Base-by-base conservation (phyloP, 2,797 vertebrate species). In the Rallus crepitans region DNA sequence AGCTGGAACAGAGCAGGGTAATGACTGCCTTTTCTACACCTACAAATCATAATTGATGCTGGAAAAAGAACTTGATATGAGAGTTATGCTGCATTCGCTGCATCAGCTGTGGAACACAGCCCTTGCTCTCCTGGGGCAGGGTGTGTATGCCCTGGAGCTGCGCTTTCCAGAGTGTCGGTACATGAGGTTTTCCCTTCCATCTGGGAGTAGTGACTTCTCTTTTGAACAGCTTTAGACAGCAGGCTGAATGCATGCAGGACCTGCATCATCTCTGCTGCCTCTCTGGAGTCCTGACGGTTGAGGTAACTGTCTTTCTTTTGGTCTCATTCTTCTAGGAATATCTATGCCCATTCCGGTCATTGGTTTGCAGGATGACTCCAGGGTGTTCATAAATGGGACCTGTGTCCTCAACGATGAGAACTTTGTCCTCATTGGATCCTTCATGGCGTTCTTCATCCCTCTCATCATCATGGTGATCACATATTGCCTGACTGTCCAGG, bases 381-480 rank as follows among this genome's bases (percentile, higher is more conserved):
- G 99, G 90, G 99, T 99, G 89, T 99, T 99, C 12, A 98, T 99
- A 64, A 98, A 99, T 2, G 99, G 98, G 89, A 99, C 98, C 93
- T 99, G 99, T 2, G 98, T 98, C 95, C 98, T 99, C 79, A 99
- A 99, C 1, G 99, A 99, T 17, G 98, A 99, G 95, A 98, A 98
- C 94, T 99, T 99, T 37, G 98, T 99, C 97, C 98, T 99, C 55
- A 98, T 99, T 31, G 99, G 99, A 63, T 99, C 99, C 89, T 99
- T 99, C 63, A 99, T 99, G 97, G 99, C 99, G 18, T 99, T 99
- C 98, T 99, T 99, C 98, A 99, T 99, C 96, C 99, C 99, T 1
- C 98, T 99, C 97, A 99, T 99, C 94, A 99, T 99, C 95, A 99
- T 99, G 99, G 99, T 99, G 95, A 99, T 99, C 93, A 98, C 99